Evolutionary conservation across 2,888 invertebrate species (phyloP).

Genomic region (Globia sparganii): DNA sequence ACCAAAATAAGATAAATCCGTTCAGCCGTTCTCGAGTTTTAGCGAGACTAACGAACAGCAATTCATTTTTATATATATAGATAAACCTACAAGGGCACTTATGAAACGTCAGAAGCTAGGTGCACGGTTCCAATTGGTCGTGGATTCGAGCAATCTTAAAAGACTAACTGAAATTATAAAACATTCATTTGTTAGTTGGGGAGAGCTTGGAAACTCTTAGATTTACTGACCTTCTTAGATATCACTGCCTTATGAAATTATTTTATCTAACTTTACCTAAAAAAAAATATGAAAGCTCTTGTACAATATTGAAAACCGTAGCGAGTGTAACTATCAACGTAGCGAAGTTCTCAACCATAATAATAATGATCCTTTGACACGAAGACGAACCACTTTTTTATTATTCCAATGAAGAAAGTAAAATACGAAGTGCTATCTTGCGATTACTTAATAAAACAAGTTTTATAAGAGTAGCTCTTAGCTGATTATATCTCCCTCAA

Average conservation of each 20-base stretch:
- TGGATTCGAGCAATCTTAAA: no score
- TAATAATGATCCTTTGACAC: neutral
- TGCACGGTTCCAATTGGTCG: no score
- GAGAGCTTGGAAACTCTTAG: neutral
- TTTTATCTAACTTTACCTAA: neutral
- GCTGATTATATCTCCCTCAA: slow-evolving; percentile 51
- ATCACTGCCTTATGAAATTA: neutral
- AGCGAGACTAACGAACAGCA: no score
- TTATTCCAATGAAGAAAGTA: slow-evolving; percentile 20
- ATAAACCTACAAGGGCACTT: no score
- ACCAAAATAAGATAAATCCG: no score
- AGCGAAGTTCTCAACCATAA: neutral
- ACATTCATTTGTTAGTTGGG: neutral
- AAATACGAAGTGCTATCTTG: slow-evolving; percentile 50
- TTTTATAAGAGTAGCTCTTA: slow-evolving; percentile 35
- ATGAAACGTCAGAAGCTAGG: no score
- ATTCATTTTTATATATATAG: no score
- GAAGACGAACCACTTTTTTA: neutral
- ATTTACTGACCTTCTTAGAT: neutral
- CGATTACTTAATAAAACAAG: slow-evolving; percentile 27
- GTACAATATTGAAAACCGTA: neutral
- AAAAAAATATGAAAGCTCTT: neutral
- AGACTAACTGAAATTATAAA: no score
- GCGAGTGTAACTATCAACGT: neutral
- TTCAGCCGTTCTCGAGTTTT: no score